Base-by-base conservation (phyloP, 92 coral and sea anemone species). In the Epizoanthus ramosus region DNA sequence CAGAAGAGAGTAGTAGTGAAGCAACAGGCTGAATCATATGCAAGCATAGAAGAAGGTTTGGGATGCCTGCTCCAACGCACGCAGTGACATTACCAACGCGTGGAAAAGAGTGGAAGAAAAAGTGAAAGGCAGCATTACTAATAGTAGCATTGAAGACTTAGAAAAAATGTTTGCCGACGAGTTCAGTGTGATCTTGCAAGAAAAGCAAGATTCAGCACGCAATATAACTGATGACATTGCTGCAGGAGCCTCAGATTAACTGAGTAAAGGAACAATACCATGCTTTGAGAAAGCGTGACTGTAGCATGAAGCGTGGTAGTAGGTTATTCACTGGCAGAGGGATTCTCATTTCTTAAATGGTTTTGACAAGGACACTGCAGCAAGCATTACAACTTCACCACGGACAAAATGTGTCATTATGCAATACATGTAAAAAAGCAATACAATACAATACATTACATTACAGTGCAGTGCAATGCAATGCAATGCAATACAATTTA, bases 1-100 rank as follows among this genome's bases (percentile, higher is more conserved):
- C 88, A 90, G 58, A 68, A 64, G 65, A 70, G 24, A 45, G 8
- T 85, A 13, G 87, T 87, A 1, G 45, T 58, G 22, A 73, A 63
- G 58, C 24, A 56, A 57, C 0, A 3, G 67, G 79, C 63, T 18
- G 15, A 16, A 14, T 75, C 25, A 12, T 14, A 37, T 17, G 76
- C 75, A 7, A 18, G 6, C 0, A 19, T 80, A 22, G 33, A 63
- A 39, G 89, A 54, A 37, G 6, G 21, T 63, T 25, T 63, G 0
- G 86, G 47, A 12, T 80, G 69, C 82, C 68, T 86, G 3, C 64
- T 63, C 63, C n/a, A n/a, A n/a, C n/a, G n/a, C n/a, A n/a, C 50
- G 1, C 13, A 80, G 86, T 66, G 82, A 80, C 57, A 33, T 86
- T 21, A 39, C 50, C 25, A 25, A 25, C 45, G 60, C 79, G 31